Base-by-base conservation (phyloP, 37 sponge, comb jelly and placozoan genomes). In the Aplysina aerophoba region DNA sequence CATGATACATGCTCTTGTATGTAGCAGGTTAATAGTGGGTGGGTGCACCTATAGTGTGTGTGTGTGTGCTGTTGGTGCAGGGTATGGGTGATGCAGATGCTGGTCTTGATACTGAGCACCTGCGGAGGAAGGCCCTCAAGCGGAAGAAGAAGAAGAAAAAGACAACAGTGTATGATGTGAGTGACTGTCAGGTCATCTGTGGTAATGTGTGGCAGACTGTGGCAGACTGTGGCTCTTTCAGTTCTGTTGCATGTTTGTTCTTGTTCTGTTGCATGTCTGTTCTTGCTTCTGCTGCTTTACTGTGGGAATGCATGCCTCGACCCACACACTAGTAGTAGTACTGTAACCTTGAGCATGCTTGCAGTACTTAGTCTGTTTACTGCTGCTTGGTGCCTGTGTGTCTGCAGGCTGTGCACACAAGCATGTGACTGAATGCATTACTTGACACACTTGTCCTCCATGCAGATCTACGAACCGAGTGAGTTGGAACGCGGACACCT, bases 401-500 rank as follows among this genome's bases (percentile, higher is more conserved):
- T n/a, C n/a, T n/a, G n/a, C n/a, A n/a, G n/a, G n/a, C n/a, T n/a
- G n/a, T n/a, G n/a, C n/a, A n/a, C n/a, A n/a, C n/a, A n/a, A n/a
- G n/a, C n/a, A n/a, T n/a, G n/a, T n/a, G n/a, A n/a, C n/a, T n/a
- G n/a, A n/a, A n/a, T n/a, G n/a, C n/a, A n/a, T n/a, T n/a, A n/a
- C n/a, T n/a, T n/a, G n/a, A n/a, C 24, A 3, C 24, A 39, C 61
- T 4, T 59, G 4, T 24, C 33, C 16, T 73, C 19, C 8, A 8
- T 22, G 4, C 55, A 80, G 81, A 50, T 90, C 12, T 95, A 90
- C 64, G 98, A 97, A 63, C 98, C 98, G 11, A 85, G 86, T 88
- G 98, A 97, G 80, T 88, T 97, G 56, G 98, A 97, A 81, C 85
- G 89, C 30, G 87, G 94, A 0, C 92, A 95, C 89, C 87, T 95